A percentile compares a stretch with the other conserved stretches of the same genome.
phyloP scores from a whole-genome alignment of 2,888 invertebrate genomes.

The Macrosiphum euphorbiae region DNA sequence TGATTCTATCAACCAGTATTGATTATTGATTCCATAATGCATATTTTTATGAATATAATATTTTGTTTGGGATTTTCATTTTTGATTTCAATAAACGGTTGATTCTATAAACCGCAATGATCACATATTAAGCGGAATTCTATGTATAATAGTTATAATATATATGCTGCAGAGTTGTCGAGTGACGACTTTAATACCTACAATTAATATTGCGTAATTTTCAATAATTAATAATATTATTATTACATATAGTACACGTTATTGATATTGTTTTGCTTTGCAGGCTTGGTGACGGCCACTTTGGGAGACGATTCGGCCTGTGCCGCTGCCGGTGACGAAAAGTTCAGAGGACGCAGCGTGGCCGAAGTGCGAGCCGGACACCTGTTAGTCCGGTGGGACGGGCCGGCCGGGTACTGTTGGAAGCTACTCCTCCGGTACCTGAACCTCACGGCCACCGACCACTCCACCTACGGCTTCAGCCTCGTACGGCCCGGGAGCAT shows the following conservation, averaged over 20 bases:
- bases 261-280: neutral
- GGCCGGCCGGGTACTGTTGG: conserved; percentile 56
- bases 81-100: no score
- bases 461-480: conserved; percentile 43
- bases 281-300: conserved; percentile 52
- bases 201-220: no score
- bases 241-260: neutral
- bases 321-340: neutral
- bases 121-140: no score
- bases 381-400: conserved; percentile 55
- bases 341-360: conserved; percentile 36
- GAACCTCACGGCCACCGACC: conserved; percentile 43
- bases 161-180: no score
- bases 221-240: neutral
- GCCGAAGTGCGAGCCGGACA: conserved; percentile 57
- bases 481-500: conserved; percentile 28
- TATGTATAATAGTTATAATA: no score
- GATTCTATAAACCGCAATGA: no score
- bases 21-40: no score
- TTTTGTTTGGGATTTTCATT: no score
- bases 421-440: conserved; percentile 42
- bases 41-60: no score
- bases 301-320: conserved; percentile 37
- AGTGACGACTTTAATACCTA: no score
- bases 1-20: no score